These are phyloP conservation scores for Tethya wilhelma DNA, from an alignment of 37 sponge, comb jelly and placozoan genomes.

Conservation along the genomic window DNA sequence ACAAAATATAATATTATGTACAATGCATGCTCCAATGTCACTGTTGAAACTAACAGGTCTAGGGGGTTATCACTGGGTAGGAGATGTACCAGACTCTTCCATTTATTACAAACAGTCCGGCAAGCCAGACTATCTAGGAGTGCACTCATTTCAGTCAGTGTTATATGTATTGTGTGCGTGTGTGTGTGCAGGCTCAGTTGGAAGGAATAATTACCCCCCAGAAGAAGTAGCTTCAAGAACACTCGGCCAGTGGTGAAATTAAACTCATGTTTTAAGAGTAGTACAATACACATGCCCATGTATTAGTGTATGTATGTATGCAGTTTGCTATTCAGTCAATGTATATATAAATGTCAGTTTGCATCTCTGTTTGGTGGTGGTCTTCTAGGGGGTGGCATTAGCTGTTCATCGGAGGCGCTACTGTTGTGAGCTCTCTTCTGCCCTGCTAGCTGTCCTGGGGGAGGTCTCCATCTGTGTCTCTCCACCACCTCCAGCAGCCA, in stretches of 20 bases:
- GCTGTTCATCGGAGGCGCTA: background rate
- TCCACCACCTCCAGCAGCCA: conserved; percentile 63
- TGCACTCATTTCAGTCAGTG: no score
- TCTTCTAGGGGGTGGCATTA: conserved; percentile 68
- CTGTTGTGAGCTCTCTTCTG: conserved; percentile 15
- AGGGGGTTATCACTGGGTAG: no score
- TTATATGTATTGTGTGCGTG: background rate
- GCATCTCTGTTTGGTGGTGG: no score
- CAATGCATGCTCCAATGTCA: background rate
- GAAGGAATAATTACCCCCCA: conserved; percentile 95
- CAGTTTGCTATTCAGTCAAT: no score
- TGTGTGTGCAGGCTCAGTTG: conserved; percentile 77
- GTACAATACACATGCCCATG: no score
- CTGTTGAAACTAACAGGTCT: background rate
- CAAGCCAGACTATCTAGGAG: no score
- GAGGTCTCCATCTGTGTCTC: conserved; percentile 39
- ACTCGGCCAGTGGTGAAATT: no score
- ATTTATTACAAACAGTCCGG: no score
- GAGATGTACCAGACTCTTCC: no score
- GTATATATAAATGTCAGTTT: no score
- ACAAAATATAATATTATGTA: background rate
- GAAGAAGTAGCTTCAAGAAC: conserved; percentile 91
- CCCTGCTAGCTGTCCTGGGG: background rate
- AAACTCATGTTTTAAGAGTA: no score
- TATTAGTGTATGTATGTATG: no score